These are phyloP conservation scores for Oscheius onirici DNA, from an alignment of 2,888 invertebrate genomes.

Conservation along the genomic window DNA sequence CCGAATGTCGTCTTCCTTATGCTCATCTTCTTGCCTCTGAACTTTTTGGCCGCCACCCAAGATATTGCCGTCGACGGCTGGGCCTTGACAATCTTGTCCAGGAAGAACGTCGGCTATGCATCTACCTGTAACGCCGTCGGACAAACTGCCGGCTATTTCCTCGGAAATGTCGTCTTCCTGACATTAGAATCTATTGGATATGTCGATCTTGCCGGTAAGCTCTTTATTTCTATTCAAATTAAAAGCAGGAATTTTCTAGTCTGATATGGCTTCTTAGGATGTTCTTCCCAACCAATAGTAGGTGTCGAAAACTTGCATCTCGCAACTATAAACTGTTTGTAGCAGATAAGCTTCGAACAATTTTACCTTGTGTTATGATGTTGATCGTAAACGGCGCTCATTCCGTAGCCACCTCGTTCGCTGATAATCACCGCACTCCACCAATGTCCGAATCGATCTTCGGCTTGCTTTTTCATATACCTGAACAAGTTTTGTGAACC, in stretches of 20 bases:
- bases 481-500: conserved; percentile 39
- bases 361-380: conserved; percentile 66
- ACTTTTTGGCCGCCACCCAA: conserved; percentile 97
- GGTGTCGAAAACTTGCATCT: conserved; percentile 69
- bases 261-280: conserved; percentile 45
- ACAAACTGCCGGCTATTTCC: conserved; percentile 89
- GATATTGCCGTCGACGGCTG: conserved; percentile 99
- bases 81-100: conserved; percentile 97
- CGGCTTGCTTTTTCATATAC: conserved; percentile 70
- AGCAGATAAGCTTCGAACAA: not conserved
- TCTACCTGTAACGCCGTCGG: conserved; percentile 99
- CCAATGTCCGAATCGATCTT: conserved; percentile 70
- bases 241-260: not conserved
- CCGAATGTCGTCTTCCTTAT: conserved; percentile 84
- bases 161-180: conserved; percentile 83
- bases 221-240: not conserved
- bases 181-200: conserved; percentile 91
- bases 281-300: conserved; percentile 71
- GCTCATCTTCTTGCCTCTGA: conserved; percentile 86
- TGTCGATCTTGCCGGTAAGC: conserved; percentile 73
- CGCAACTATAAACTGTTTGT: conserved; percentile 59
- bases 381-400: conserved; percentile 70
- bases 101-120: conserved; percentile 94
- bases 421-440: conserved; percentile 71
- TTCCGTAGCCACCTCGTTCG: conserved; percentile 70